phyloP scores from a whole-genome alignment of 2,113 vertebrate genomes.

The Crocuta crocuta region DNA sequence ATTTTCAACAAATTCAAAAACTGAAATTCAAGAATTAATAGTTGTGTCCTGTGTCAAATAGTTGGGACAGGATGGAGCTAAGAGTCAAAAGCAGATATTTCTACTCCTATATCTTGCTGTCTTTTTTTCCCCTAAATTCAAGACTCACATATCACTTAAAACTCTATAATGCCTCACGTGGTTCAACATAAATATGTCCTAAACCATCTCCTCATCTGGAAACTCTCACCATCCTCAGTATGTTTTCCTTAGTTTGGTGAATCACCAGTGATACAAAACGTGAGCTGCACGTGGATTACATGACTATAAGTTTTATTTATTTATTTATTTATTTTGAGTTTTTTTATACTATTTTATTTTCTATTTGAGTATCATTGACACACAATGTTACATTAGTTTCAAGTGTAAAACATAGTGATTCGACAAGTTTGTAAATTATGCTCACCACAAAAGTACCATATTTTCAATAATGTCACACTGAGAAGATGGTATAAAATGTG shows the following conservation, averaged over 20 bases:
- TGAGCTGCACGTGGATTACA: neutral
- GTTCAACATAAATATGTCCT: neutral
- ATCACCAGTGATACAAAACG: neutral
- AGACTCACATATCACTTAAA: neutral
- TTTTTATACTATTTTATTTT: neutral
- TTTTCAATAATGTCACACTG: neutral
- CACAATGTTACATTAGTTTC: neutral
- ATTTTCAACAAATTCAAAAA: neutral
- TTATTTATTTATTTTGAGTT: neutral
- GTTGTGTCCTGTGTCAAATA: neutral
- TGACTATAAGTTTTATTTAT: neutral
- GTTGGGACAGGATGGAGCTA: neutral
- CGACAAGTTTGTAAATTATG: neutral
- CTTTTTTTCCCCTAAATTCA: neutral
- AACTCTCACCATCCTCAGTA: accelerated
- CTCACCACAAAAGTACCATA: neutral
- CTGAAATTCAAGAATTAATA: neutral
- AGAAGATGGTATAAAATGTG: neutral
- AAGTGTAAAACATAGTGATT: neutral
- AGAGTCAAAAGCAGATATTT: neutral
- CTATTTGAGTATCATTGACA: neutral
- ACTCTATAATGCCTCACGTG: neutral
- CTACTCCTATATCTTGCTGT: neutral
- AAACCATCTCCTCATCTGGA: neutral
- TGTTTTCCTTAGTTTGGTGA: neutral